Evolutionary conservation across 2,113 vertebrate species (phyloP).

Genomic region (Sylvilagus bachmani): DNA sequence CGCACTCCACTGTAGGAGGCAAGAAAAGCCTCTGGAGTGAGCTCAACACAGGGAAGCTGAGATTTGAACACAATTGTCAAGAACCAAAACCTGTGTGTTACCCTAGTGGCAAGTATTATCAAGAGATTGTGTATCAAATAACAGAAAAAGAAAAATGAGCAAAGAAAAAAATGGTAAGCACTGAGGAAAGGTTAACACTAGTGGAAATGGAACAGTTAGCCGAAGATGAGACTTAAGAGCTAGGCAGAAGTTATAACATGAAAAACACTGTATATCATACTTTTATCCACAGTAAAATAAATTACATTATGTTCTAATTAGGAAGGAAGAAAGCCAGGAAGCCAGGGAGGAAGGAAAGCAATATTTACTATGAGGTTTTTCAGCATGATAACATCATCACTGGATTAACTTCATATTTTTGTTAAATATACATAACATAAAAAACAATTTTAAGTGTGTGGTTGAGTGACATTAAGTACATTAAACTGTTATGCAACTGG

Average conservation of each 20-base stretch:
- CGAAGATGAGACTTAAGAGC: not conserved
- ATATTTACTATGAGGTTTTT: not conserved
- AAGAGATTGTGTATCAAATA: not conserved
- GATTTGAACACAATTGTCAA: not conserved
- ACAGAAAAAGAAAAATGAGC: not conserved
- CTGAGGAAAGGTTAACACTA: not conserved
- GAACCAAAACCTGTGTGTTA: not conserved
- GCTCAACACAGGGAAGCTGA: not conserved
- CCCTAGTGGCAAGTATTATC: not conserved
- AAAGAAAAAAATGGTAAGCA: not conserved
- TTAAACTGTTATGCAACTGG: not conserved
- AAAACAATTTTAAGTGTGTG: not conserved
- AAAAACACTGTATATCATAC: not conserved
- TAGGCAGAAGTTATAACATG: not conserved
- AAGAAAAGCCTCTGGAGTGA: not conserved
- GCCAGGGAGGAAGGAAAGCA: not conserved
- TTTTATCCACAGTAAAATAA: not conserved
- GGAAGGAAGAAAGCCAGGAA: not conserved
- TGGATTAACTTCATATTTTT: not conserved
- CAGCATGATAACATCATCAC: not conserved
- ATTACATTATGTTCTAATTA: not conserved
- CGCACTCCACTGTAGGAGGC: not conserved
- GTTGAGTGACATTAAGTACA: not conserved
- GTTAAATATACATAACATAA: not conserved
- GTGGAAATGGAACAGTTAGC: not conserved